Conservation (phyloP, 2,888 invertebrate species). For the Eulithis testata region DNA sequence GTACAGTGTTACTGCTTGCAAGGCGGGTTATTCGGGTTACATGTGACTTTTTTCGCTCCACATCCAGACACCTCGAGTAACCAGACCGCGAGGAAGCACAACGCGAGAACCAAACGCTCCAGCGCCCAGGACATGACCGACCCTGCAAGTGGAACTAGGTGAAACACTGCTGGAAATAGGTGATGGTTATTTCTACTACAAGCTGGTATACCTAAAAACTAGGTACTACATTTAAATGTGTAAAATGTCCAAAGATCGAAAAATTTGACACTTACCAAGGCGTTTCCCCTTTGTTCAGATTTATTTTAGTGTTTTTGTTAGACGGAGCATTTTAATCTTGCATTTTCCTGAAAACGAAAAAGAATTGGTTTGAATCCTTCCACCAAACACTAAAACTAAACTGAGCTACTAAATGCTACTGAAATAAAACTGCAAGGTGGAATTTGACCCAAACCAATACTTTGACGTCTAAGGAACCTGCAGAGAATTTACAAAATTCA, state of each 20-base stretch:
- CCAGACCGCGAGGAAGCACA: slow-evolving; percentile 46
- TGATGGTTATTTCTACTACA: too few species aligned
- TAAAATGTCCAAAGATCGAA: too few species aligned
- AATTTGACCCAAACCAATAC: slow-evolving; percentile 76
- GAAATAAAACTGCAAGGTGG: slow-evolving; percentile 57
- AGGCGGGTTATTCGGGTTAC: slow-evolving; percentile 51
- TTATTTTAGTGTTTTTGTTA: slow-evolving; percentile 11
- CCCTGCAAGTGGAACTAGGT: background rate
- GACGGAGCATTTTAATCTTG: slow-evolving; percentile 25
- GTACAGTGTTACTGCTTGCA: slow-evolving; percentile 44
- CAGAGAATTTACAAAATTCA: background rate
- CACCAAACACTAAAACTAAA: slow-evolving; percentile 57
- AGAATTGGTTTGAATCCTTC: slow-evolving; percentile 70
- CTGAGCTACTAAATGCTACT: slow-evolving; percentile 38
- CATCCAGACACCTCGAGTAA: slow-evolving; percentile 52
- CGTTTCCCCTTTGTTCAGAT: background rate
- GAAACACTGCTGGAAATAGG: background rate
- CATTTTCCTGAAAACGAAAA: slow-evolving; percentile 66
- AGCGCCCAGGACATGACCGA: slow-evolving; percentile 26
- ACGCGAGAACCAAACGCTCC: slow-evolving; percentile 40
- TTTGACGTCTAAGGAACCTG: slow-evolving; percentile 45
- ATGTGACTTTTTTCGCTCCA: slow-evolving; percentile 50
- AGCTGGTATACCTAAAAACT: too few species aligned
- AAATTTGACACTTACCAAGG: slow-evolving; percentile 18
- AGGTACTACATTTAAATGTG: too few species aligned